Evolutionary conservation across 2,888 invertebrate species (phyloP).

Genomic region (Tipula unca): DNA sequence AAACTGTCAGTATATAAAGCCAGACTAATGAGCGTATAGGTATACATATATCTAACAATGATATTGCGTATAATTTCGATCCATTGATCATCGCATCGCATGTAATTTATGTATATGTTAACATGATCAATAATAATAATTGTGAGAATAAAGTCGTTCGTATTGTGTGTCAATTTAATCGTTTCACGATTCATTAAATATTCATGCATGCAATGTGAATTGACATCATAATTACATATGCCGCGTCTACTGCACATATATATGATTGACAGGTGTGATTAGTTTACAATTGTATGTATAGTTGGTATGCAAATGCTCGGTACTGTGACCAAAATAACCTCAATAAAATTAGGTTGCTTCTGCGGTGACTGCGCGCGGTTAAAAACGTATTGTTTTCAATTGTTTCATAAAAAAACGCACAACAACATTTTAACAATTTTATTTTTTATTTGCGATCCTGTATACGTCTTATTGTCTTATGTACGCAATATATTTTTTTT

Average conservation of each 20-base stretch:
- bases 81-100: not conserved
- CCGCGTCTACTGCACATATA: not conserved
- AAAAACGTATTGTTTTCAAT: not conserved
- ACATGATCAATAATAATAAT: not conserved
- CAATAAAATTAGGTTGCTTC: not conserved
- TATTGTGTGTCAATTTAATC: not conserved
- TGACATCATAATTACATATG: not conserved
- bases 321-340: not conserved
- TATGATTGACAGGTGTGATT: not conserved
- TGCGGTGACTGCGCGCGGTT: not conserved
- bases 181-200: not conserved
- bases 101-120: not conserved
- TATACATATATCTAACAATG: not conserved
- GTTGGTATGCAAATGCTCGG: not conserved
- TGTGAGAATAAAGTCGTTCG: not conserved
- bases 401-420: not conserved
- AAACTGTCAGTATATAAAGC: not conserved
- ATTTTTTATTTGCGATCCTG: not conserved
- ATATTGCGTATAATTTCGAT: conserved; percentile 3
- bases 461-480: not conserved
- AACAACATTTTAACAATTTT: not conserved
- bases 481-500: not conserved
- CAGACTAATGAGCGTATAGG: not conserved
- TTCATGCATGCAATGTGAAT: not conserved
- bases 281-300: not conserved